These are phyloP conservation scores for Eremophila alpestris DNA, from an alignment of 2,797 vertebrate genomes.

Conservation along the genomic window DNA sequence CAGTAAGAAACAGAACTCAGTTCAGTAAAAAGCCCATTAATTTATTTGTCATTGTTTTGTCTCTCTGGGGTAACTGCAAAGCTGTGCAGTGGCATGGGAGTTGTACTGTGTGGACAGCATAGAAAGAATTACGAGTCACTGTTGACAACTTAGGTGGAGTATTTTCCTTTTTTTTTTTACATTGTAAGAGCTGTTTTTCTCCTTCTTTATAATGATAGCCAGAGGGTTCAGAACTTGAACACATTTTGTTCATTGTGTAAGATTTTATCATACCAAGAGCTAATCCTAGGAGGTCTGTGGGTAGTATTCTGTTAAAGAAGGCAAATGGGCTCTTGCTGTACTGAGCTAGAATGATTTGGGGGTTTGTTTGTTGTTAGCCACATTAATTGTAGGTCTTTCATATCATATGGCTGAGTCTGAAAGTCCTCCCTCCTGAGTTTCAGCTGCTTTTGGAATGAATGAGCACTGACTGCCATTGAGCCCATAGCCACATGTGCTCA, in stretches of 20 bases:
- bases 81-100: neutral
- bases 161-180: neutral
- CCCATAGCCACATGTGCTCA: accelerated
- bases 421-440: neutral
- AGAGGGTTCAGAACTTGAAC: neutral
- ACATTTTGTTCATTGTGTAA: neutral
- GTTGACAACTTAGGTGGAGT: neutral
- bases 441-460: neutral
- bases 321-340: neutral
- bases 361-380: neutral
- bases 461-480: neutral
- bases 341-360: neutral
- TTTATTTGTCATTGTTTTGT: neutral
- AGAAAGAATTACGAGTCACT: neutral
- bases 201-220: neutral
- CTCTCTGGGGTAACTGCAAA: neutral
- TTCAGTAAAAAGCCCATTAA: neutral
- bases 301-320: neutral
- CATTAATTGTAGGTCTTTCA: neutral
- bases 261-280: neutral
- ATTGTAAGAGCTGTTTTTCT: neutral
- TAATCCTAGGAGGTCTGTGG: neutral
- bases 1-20: neutral
- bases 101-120: neutral
- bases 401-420: neutral